A percentile compares a stretch with the other conserved stretches of the same genome.
Evolutionary conservation across 2,113 vertebrate genomes (phyloP).

Genomic region (Pogonocichla stellata): DNA sequence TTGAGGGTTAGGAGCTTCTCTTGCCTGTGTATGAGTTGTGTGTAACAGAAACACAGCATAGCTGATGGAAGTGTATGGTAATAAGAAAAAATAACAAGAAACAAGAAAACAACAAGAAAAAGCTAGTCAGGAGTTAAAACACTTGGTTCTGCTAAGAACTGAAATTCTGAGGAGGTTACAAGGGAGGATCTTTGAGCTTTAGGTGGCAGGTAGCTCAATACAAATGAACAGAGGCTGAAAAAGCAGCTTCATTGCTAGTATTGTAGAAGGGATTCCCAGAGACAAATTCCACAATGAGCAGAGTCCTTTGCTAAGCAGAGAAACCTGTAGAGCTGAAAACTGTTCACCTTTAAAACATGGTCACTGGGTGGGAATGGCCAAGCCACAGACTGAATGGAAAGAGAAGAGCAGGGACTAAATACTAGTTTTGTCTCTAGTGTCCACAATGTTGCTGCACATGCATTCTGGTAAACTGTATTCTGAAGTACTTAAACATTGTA

Average conservation of each 20-base stretch:
- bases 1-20: background rate
- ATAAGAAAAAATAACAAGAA: background rate
- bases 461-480: background rate
- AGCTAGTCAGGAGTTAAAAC: background rate
- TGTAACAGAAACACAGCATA: background rate
- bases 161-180: background rate
- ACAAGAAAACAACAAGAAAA: background rate
- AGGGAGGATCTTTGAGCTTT: background rate
- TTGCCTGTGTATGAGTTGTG: background rate
- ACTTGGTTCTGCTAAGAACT: background rate
- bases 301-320: background rate
- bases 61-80: background rate
- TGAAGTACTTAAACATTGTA: background rate
- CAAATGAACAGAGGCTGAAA: background rate
- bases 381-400: background rate
- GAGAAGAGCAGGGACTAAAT: background rate
- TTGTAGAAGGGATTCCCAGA: background rate
- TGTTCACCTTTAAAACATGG: background rate
- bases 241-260: background rate
- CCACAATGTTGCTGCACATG: background rate
- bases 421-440: background rate
- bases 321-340: background rate
- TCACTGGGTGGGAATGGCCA: background rate
- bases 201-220: background rate
- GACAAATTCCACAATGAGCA: background rate